These are phyloP conservation scores for Chouioia cunea DNA, from an alignment of 2,888 invertebrate species.

Conservation along the genomic window DNA sequence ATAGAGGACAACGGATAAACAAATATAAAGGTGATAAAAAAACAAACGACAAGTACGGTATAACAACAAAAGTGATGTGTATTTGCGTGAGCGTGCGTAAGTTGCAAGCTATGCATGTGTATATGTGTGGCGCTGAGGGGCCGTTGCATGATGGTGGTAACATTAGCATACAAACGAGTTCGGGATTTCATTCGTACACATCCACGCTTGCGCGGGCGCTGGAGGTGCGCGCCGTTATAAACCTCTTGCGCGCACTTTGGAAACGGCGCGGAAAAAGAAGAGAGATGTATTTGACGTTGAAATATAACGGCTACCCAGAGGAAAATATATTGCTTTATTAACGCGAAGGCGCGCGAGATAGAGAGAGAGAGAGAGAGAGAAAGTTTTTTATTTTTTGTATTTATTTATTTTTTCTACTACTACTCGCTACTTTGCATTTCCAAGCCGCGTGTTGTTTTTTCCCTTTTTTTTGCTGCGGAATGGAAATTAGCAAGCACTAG, in stretches of 20 bases:
- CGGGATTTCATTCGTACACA: constrained; percentile 58
- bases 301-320: constrained; percentile 43
- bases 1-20: too few relatives aligned
- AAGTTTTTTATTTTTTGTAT: constrained; percentile 3
- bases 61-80: constrained; percentile 8
- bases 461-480: constrained; percentile 21
- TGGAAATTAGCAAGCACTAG: constrained; percentile 19
- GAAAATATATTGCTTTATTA: constrained; percentile 44
- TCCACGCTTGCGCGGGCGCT: constrained; percentile 42
- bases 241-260: constrained; percentile 42
- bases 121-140: neutral
- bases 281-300: constrained; percentile 44
- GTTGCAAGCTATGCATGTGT: neutral
- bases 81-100: neutral
- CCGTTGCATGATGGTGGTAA: neutral
- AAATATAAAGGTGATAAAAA: too few relatives aligned
- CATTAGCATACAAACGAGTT: constrained; percentile 64
- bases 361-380: too few relatives aligned
- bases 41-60: neutral
- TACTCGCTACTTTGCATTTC: constrained; percentile 25
- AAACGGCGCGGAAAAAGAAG: constrained; percentile 17
- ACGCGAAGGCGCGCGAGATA: neutral
- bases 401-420: neutral
- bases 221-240: constrained; percentile 10
- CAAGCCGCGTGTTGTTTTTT: constrained; percentile 2